Evolutionary conservation across 2,113 vertebrate species (phyloP).

Genomic region (Tiliqua scincoides): DNA sequence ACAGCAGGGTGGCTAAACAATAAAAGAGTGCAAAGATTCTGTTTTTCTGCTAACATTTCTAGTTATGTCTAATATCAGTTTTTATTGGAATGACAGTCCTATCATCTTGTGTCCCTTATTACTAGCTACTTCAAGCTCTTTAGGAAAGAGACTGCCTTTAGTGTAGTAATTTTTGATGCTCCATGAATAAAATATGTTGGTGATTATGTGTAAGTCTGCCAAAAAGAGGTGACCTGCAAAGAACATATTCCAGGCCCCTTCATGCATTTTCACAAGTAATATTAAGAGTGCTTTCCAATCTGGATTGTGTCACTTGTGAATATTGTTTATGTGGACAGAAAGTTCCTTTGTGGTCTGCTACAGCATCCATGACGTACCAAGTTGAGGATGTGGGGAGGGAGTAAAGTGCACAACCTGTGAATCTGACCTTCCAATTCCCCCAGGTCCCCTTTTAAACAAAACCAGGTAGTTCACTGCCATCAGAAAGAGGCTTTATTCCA

Average conservation of each 20-base stretch:
- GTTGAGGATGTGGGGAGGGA: too few species aligned
- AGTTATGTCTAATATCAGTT: background rate
- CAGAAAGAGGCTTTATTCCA: too few species aligned
- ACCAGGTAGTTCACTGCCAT: too few species aligned
- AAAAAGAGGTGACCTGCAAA: background rate
- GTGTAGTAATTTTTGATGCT: background rate
- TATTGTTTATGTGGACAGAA: too few species aligned
- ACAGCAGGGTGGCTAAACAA: background rate
- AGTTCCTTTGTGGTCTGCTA: too few species aligned
- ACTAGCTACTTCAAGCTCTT: background rate
- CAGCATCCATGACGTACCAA: too few species aligned
- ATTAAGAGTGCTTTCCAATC: background rate
- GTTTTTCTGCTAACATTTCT: background rate
- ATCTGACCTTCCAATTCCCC: too few species aligned
- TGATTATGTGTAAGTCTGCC: background rate
- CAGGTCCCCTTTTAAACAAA: too few species aligned
- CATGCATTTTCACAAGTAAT: background rate
- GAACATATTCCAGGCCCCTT: background rate
- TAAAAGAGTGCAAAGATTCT: constrained; percentile 13
- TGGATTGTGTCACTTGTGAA: background rate
- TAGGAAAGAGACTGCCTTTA: background rate
- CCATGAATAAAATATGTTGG: background rate
- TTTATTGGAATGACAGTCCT: background rate
- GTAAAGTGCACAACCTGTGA: too few species aligned
- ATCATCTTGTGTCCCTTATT: background rate